Percentiles rank a stretch among this genome's conserved stretches.
phyloP scores from a whole-genome alignment of 2,113 vertebrate species.

The Arothron firmamentum region DNA sequence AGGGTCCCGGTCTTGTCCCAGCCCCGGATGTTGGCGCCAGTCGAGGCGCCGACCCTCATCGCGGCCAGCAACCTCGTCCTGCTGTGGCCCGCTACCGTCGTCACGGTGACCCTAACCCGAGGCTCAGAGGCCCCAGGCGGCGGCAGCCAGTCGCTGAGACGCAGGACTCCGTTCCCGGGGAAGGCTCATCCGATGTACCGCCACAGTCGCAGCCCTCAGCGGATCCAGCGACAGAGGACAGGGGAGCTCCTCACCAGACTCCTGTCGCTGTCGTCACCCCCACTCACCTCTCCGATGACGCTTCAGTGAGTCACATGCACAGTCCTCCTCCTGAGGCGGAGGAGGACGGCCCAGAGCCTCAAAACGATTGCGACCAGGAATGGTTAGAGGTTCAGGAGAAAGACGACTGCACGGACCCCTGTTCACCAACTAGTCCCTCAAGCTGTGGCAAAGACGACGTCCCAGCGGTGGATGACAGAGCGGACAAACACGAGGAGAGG shows the following conservation, averaged over 20 bases:
- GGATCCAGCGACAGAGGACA: conserved; percentile 26
- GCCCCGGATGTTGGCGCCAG: conserved; percentile 11
- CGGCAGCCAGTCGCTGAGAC: conserved; percentile 41
- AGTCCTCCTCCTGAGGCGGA: conserved; percentile 18
- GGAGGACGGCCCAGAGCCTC: conserved; percentile 32
- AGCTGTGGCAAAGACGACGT: conserved; percentile 6
- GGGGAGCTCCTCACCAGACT: conserved; percentile 46
- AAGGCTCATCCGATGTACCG: conserved; percentile 9
- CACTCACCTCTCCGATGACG: conserved; percentile 26
- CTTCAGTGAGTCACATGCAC: not conserved
- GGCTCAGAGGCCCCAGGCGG: conserved; percentile 53
- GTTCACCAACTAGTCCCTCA: not conserved
- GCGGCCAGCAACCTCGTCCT: conserved; percentile 52
- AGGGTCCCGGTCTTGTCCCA: conserved; percentile 27
- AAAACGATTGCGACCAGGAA: conserved; percentile 17
- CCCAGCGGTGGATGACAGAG: not conserved
- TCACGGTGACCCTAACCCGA: conserved; percentile 62
- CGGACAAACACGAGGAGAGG: conserved; percentile 8
- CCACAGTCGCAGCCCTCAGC: conserved; percentile 6
- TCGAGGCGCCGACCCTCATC: conserved; percentile 37
- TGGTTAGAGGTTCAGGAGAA: conserved; percentile 6
- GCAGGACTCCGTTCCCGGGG: conserved; percentile 14
- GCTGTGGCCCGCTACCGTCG: conserved; percentile 62
- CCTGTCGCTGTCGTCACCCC: conserved; percentile 37
- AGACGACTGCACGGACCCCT: not conserved